Evolutionary conservation across 2,888 invertebrate species (phyloP), one percentile per base, ranked within the genome.

Genomic region (Chirona hameri): DNA sequence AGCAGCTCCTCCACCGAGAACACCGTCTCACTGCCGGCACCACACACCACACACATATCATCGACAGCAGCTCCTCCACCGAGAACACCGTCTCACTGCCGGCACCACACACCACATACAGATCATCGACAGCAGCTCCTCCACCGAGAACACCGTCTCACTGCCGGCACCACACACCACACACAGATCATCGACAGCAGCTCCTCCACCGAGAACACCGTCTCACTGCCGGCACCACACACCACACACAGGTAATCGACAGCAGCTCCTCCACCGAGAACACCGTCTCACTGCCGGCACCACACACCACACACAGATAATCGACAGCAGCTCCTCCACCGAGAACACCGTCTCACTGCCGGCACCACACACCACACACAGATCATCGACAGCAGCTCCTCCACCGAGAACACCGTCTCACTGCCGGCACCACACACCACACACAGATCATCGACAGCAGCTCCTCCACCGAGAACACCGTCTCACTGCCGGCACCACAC

Each of bases 1-100:
- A n/a, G n/a, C n/a, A 99, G 89, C 87, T 98, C 98, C 88, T 99
- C 99, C 0, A 96, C 94, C 39, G 93, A 93, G 87, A 94, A 98
- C 81, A 89, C 90, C 0, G 92, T 93, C 79, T 92, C 91, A 83
- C 90, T 90, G 84, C 39, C 39, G 39, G 39, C 39, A 39, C 39
- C 39, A 39, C 39, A 39, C 39, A 39, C 39, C 2, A 39, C 39
- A 7, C 7, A 39, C 39, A 39, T 39, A n/a, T n/a, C n/a, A n/a
- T n/a, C n/a, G n/a, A n/a, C n/a, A n/a, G n/a, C n/a, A 99, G 89
- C 87, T 98, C 98, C 88, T 99, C 99, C 0, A 96, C 94, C 39
- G 93, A 93, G 87, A 94, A 98, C 81, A 89, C 90, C 0, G 92
- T 93, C 79, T 92, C 91, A 83, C 90, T 90, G 84, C 39, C 39